Conservation (phyloP, 1,140 invertebrate species). For the Tribolium madens region DNA sequence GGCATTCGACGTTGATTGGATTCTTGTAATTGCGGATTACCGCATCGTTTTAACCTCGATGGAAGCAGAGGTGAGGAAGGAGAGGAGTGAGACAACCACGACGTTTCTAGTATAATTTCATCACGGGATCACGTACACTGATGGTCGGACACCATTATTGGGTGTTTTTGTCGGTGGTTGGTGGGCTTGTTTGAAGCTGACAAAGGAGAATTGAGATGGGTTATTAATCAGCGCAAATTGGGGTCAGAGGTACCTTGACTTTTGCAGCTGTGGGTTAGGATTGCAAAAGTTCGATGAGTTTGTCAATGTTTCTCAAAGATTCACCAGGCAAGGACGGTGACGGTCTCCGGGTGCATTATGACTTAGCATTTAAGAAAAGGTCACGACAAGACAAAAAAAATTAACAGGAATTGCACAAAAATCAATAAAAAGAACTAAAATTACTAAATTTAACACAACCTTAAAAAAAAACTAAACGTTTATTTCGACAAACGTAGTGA, state of each 20-base stretch:
- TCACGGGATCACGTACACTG: not conserved
- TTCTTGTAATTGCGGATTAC: constrained; percentile 38
- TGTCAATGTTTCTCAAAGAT: not conserved
- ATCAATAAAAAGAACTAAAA: no score
- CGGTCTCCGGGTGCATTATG: not conserved
- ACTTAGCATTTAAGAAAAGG: not conserved
- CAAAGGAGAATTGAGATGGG: not conserved
- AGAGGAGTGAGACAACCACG: not conserved
- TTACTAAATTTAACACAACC: no score
- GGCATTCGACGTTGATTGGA: constrained; percentile 18
- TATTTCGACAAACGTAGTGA: no score
- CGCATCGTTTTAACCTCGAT: constrained; percentile 9
- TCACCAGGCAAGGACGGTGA: not conserved
- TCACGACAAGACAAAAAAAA: not conserved
- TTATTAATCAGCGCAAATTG: not conserved
- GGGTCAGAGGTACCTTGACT: not conserved
- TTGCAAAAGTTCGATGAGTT: not conserved
- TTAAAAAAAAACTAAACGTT: no score
- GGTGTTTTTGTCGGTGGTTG: not conserved
- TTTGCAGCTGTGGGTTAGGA: not conserved
- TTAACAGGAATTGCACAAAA: no score
- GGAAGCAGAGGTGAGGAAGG: not conserved
- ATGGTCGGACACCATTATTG: not conserved
- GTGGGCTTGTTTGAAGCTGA: no score
- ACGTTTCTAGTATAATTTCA: not conserved